Conservation (phyloP, 2,113 vertebrate species). For the Carollia perspicillata region DNA sequence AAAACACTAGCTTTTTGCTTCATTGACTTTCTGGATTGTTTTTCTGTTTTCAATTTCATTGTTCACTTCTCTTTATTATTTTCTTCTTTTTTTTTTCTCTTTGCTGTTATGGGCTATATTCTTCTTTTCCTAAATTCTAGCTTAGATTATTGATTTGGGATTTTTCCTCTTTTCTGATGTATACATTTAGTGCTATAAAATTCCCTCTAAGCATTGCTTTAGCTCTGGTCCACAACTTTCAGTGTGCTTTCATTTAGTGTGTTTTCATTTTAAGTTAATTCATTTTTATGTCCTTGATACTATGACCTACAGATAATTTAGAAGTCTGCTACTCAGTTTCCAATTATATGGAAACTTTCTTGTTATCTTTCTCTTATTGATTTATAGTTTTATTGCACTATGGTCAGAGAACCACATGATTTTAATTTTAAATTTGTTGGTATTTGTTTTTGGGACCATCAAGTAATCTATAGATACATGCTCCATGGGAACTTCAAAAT, state of each 20-base stretch:
- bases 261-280: neutral
- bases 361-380: neutral
- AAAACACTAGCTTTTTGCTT: neutral
- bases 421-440: neutral
- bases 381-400: neutral
- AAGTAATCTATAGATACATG: neutral
- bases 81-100: neutral
- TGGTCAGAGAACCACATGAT: neutral
- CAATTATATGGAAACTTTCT: neutral
- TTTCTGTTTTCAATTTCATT: neutral
- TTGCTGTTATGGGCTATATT: neutral
- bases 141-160: neutral
- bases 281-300: neutral
- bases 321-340: neutral
- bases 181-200: neutral
- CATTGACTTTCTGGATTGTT: neutral
- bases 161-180: neutral
- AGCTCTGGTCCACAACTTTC: neutral
- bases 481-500: neutral
- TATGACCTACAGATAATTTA: neutral
- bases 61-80: neutral
- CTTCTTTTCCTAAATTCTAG: neutral
- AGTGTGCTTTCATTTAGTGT: too few relatives aligned
- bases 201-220: neutral
- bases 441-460: neutral